Base-by-base conservation (phyloP, 2,888 invertebrate species). In the Copidosoma aretas region DNA sequence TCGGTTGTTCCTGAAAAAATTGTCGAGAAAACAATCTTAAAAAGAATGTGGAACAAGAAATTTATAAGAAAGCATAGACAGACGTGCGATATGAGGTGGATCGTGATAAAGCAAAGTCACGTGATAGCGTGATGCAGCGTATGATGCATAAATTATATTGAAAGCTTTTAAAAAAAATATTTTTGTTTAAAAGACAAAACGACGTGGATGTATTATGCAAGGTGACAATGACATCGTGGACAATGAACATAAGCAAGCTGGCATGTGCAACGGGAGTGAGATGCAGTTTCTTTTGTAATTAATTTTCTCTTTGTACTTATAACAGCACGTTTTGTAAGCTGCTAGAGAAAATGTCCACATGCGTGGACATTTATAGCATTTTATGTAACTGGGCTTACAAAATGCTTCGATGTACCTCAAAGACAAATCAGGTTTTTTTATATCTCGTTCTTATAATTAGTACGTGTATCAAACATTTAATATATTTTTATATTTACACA, bases 241-340 rank as follows among this genome's bases (percentile, higher is more conserved):
- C 39, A 68, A 66, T 71, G 67, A 60, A 66, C 39, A 68, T 57
- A 68, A 71, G 65, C 71, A 71, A 71, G 71, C 71, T 67, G 68
- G 67, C 71, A 65, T 24, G 63, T 71, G 68, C 70, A 67, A 64
- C 32, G n/a, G 54, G 43, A 24, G 32, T 41, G 39, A 52, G 52
- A 67, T 66, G 70, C 60, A 22, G 12, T 22, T 21, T 64, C 32
- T 8, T 59, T 63, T 53, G 22, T 24, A 41, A 53, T 32, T 22
- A 12, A 43, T 62, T 24, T 21, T 14, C 54, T 39, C 25, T 60
- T 46, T 51, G 0, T 41, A 41, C 10, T 15, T 41, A 41, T 5
- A 41, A 21, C 5, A 15, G 21, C 41, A 41, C 19, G 1, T 41
- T 19, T 22, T 53, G 43, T 25, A 14, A 51, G 24, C 46, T 24